Evolutionary conservation across 2,888 invertebrate genomes (phyloP).

Genomic region (Rhagonycha lutea): DNA sequence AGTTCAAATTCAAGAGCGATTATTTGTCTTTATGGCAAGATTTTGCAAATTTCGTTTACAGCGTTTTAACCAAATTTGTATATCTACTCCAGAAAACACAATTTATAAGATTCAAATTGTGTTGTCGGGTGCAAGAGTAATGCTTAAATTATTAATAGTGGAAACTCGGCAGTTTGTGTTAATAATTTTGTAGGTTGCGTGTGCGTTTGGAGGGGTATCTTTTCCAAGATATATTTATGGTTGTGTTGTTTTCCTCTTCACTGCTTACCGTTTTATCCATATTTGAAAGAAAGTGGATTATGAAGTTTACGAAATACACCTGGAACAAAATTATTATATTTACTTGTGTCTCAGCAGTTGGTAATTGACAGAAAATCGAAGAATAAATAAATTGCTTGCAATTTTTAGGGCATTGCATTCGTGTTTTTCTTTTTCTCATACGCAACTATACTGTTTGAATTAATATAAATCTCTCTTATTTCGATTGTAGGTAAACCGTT

Average conservation of each 20-base stretch:
- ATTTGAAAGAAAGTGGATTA: background rate
- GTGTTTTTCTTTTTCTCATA: background rate
- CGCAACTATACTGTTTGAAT: too few relatives aligned
- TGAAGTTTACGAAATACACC: background rate
- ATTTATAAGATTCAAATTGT: slow-evolving; percentile 4
- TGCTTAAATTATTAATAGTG: slow-evolving; percentile 14
- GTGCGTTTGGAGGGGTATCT: slow-evolving; percentile 10
- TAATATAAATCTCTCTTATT: background rate
- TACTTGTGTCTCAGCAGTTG: background rate
- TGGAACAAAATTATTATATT: background rate
- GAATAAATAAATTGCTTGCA: background rate
- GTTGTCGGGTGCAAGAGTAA: background rate
- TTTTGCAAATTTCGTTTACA: background rate
- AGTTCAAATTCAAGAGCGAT: background rate
- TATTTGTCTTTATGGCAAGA: background rate
- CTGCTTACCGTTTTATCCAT: background rate
- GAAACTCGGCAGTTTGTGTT: slow-evolving; percentile 17
- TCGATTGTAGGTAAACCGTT: background rate
- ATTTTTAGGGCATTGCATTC: background rate
- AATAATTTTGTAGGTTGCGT: slow-evolving; percentile 18
- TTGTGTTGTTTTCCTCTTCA: background rate
- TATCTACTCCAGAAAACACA: background rate
- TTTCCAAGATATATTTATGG: slow-evolving; percentile 9
- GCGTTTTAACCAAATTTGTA: background rate
- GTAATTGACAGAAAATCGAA: background rate